Evolutionary conservation across 2,888 invertebrate genomes (phyloP).

Genomic region (Ommatoiulus sabulosus): DNA sequence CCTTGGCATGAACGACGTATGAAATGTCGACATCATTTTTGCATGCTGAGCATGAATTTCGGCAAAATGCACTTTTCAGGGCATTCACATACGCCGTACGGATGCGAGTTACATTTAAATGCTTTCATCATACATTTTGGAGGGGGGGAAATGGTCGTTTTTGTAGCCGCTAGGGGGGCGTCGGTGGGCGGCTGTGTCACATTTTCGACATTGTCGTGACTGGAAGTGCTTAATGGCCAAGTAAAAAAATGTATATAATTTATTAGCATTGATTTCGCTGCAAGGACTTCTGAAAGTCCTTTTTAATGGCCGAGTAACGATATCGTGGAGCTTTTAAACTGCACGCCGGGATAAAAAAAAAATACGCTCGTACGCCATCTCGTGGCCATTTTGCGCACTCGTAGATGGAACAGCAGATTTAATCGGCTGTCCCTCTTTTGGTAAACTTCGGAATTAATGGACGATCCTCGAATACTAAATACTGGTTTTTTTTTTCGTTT

Average conservation of each 20-base stretch:
- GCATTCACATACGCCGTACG: not conserved
- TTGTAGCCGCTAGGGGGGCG: not conserved
- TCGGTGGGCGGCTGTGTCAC: not conserved
- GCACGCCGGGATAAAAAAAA: too few species aligned
- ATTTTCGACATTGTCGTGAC: not conserved
- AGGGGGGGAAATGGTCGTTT: not conserved
- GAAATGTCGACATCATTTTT: not conserved
- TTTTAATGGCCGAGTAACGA: not conserved
- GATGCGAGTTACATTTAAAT: not conserved
- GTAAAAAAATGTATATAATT: not conserved
- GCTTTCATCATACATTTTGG: not conserved
- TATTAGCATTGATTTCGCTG: not conserved
- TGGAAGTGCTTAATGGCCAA: not conserved
- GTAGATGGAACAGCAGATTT: not conserved
- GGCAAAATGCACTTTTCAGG: not conserved
- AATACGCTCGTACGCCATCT: not conserved
- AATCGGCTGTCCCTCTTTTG: too few species aligned
- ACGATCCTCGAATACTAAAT: too few species aligned
- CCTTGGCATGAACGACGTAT: not conserved
- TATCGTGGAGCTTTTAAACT: not conserved
- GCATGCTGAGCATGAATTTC: constrained; percentile 11
- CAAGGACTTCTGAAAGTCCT: not conserved
- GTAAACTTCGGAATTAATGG: too few species aligned
- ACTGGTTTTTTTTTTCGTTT: too few species aligned
- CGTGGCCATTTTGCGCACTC: not conserved